Evolutionary conservation across 2,888 invertebrate genomes (phyloP).

Genomic region (Scaptomyza caliginosa): DNA sequence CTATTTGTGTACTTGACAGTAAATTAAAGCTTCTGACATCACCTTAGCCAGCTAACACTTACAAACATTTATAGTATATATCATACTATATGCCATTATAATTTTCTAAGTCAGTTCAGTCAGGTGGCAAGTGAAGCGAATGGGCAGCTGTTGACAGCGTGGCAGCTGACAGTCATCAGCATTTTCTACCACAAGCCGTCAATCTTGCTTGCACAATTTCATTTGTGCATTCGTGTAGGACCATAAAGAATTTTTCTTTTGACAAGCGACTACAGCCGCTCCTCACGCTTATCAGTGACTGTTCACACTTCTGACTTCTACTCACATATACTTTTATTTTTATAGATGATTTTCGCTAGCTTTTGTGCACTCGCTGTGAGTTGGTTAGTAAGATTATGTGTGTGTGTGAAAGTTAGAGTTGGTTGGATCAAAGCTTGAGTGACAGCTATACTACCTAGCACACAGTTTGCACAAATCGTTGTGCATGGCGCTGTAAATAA

Average conservation of each 20-base stretch:
- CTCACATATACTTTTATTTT: no score
- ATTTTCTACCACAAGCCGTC: constrained; percentile 39
- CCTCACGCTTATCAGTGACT: constrained; percentile 50
- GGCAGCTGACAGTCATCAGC: constrained; percentile 27
- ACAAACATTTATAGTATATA: not conserved
- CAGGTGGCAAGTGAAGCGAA: constrained; percentile 2
- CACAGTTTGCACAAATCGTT: constrained; percentile 59
- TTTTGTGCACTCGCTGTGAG: not conserved
- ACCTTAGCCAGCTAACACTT: constrained; percentile 3
- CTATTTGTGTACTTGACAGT: constrained; percentile 12
- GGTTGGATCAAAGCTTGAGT: constrained; percentile 20
- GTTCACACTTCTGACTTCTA: constrained; percentile 54
- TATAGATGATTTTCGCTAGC: constrained; percentile 7
- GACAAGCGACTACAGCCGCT: constrained; percentile 44
- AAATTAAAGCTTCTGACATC: constrained; percentile 5
- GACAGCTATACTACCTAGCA: constrained; percentile 21
- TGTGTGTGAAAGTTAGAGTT: not conserved
- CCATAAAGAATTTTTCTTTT: constrained; percentile 52
- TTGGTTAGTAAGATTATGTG: not conserved
- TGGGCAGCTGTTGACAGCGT: constrained; percentile 7
- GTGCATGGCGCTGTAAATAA: constrained; percentile 76
- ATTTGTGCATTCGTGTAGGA: constrained; percentile 60
- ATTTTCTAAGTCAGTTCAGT: constrained; percentile 1
- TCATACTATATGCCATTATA: not conserved
- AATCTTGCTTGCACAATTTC: constrained; percentile 56